Evolutionary conservation across 2,797 vertebrate species (phyloP), one percentile per base, ranked within the genome.

Genomic region (Chiroxiphia lanceolata): DNA sequence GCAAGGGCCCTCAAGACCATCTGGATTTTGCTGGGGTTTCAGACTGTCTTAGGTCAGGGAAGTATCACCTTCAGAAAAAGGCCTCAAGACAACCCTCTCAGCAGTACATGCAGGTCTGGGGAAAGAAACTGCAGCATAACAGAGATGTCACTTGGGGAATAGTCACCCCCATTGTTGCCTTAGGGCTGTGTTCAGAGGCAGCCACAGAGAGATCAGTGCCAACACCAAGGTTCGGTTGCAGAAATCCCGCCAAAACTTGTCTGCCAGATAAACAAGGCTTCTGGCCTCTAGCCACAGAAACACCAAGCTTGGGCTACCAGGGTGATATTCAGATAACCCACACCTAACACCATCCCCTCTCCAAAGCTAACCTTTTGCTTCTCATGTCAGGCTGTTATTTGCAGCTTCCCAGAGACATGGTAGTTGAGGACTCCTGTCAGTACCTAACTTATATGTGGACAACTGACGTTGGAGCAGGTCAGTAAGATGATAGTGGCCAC

Each of bases 141-240:
- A 75, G 48, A 81, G 38, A 33, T 6, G 23, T 11, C 53, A 82
- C 11, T 45, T 13, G 7, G 10, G 33, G 20, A 65, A 42, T 0
- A 3, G 61, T 29, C 44, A 63, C 18, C 15, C 17, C 11, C 40
- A 13, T 4, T 8, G n/a, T 42, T 47, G 10, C 71, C 45, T 54
- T 21, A n/a, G 1, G 11, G 16, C 8, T 21, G 10, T 0, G 0
- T 45, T 57, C 51, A 57, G 70, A 36, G 29, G 33, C 1, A 9
- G 33, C 25, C 34, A 16, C 2, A 0, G 0, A 15, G 15, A 34
- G 8, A 16, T 34, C 67, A 45, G 23, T 21, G 29, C 26, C 34
- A 50, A 12, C 44, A 77, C 14, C 38, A 16, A 42, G 26, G 44
- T 71, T 54, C 63, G 40, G 38, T 16, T 71, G 40, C 63, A 85